Conservation (phyloP, 2,888 invertebrate species). For the Phlogophora meticulosa region DNA sequence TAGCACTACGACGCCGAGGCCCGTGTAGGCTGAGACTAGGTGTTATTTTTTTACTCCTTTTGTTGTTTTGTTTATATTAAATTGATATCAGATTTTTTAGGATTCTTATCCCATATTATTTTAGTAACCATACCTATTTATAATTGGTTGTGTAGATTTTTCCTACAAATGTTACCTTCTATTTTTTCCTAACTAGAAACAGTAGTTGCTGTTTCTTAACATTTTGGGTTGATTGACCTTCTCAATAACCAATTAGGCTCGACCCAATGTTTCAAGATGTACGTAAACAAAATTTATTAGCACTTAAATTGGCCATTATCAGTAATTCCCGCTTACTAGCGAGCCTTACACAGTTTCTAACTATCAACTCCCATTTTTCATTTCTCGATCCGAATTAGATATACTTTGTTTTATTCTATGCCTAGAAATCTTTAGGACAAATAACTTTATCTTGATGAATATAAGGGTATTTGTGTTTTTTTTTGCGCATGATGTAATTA, state of each 20-base stretch:
- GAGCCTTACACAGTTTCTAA: constrained; percentile 32
- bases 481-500: too few species aligned
- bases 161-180: background rate
- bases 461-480: background rate
- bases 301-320: constrained; percentile 60
- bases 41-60: too few species aligned
- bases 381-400: constrained; percentile 30
- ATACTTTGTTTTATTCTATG: constrained; percentile 25
- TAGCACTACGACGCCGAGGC: constrained; percentile 18
- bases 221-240: constrained; percentile 22
- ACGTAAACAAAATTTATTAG: constrained; percentile 58
- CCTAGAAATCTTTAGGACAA: background rate
- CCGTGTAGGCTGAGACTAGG: background rate
- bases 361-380: constrained; percentile 61
- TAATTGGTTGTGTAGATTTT: background rate
- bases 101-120: too few species aligned
- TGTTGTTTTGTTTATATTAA: too few species aligned
- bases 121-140: background rate
- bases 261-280: constrained; percentile 32
- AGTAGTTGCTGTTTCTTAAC: constrained; percentile 8
- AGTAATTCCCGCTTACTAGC: constrained; percentile 50
- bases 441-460: background rate
- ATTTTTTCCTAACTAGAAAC: constrained; percentile 9
- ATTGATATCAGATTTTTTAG: too few species aligned
- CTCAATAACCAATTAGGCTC: constrained; percentile 40